Base-by-base conservation (phyloP, 1,140 invertebrate species). In the Cydia fagiglandana region DNA sequence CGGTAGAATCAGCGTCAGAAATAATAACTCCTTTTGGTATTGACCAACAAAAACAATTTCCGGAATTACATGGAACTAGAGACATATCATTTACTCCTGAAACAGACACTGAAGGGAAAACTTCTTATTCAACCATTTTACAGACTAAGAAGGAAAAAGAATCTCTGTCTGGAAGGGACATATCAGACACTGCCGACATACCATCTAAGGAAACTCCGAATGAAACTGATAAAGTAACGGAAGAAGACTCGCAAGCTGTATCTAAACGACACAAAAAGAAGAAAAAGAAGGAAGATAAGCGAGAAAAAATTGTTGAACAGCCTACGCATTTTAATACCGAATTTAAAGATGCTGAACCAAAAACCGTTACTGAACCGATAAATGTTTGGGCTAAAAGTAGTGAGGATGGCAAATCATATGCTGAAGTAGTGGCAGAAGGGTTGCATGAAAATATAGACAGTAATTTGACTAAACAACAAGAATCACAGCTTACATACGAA, bases 361-460 rank as follows among this genome's bases (percentile, higher is more conserved):
- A 68, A 75, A 1, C 13, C 7, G 50, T 73, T 17, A n/a, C 47
- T 30, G 82, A 81, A 77, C 79, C 77, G 64, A 73, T 83, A 64
- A 93, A 93, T 81, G 82, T 94, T 73, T 94, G 94, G 94, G 80
- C 76, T 9, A 92, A 91, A 79, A 75, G 90, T 64, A 78, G 84
- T 75, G 89, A 94, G 28, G 93, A 93, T 45, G 93, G 93, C 3
- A 95, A 95, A 89, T 95, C 95, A 5, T 95, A 95, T 76, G 94
- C 94, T 47, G 93, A 94, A 87, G 93, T 95, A 13, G 89, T 95
- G 13, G 93, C 94, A 20, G 93, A 93, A 81, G 91, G 89, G 6
- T 80, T 90, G 34, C 6, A 75, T 1, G 73, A 73, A 66, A 24
- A 73, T 47, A 41, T 73, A 17, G 75, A 82, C 74, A 80, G 12